Evolutionary conservation across 2,113 vertebrate species (phyloP).

Genomic region (Mobula birostris): DNA sequence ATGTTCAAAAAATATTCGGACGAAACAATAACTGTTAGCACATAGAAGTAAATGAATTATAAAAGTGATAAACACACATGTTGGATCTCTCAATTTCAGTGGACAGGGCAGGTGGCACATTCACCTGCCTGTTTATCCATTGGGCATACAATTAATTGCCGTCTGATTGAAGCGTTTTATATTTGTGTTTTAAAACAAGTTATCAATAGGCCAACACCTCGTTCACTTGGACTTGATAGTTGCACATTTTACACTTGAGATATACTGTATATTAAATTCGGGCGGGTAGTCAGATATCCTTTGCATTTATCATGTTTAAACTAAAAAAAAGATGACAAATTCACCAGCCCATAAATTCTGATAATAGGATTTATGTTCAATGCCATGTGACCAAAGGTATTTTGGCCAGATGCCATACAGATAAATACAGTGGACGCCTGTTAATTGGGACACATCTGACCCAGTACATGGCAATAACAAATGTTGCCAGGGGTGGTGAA

Average conservation of each 20-base stretch:
- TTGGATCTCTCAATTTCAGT: not conserved
- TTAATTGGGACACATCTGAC: too few species aligned
- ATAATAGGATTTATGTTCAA: not conserved
- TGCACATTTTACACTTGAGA: not conserved
- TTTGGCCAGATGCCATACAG: not conserved
- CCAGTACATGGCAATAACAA: not conserved
- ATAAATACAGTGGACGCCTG: not conserved
- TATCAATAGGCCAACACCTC: not conserved
- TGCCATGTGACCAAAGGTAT: not conserved
- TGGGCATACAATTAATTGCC: not conserved
- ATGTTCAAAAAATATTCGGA: not conserved
- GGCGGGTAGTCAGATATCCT: not conserved
- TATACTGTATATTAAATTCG: not conserved
- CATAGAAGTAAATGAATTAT: not conserved
- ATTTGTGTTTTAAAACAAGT: not conserved
- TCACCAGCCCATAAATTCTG: not conserved
- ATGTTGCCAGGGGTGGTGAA: not conserved
- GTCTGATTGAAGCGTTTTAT: not conserved
- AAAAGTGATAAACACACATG: not conserved
- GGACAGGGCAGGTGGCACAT: not conserved
- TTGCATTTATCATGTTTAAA: not conserved
- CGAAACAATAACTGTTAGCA: not conserved
- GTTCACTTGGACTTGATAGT: not conserved
- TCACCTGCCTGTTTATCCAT: not conserved
- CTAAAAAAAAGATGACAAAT: not conserved